Evolutionary conservation across 2,797 vertebrate genomes (phyloP).

Genomic region (Dallia pectoralis): DNA sequence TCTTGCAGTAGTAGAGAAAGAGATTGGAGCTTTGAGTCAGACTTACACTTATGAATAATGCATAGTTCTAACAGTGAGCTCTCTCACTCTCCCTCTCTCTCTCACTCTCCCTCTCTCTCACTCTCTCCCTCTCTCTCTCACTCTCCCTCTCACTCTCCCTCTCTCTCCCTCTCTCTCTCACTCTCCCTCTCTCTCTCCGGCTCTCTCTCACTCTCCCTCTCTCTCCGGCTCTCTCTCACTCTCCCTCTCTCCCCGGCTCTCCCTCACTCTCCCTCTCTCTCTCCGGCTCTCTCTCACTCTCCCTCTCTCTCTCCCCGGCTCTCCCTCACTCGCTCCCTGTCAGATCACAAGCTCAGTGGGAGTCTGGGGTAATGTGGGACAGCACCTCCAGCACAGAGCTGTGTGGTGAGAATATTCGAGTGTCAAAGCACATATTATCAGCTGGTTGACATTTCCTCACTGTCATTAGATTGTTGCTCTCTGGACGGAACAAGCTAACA

Average conservation of each 20-base stretch:
- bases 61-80: slow-evolving; percentile 49
- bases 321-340: slow-evolving; percentile 20
- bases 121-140: slow-evolving; percentile 53
- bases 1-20: slow-evolving; percentile 47
- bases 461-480: slow-evolving; percentile 17
- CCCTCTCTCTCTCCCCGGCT: slow-evolving; percentile 57
- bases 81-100: slow-evolving; percentile 38
- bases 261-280: slow-evolving; percentile 52
- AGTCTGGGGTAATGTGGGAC: slow-evolving; percentile 63
- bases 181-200: slow-evolving; percentile 54
- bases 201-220: slow-evolving; percentile 43
- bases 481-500: slow-evolving; percentile 26
- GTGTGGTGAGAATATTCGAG: slow-evolving; percentile 47
- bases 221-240: slow-evolving; percentile 34
- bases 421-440: slow-evolving; percentile 53
- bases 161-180: slow-evolving; percentile 18
- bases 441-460: slow-evolving; percentile 37
- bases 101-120: slow-evolving; percentile 51
- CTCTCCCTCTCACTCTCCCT: slow-evolving; percentile 42
- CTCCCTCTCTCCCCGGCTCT: slow-evolving; percentile 49
- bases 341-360: slow-evolving; percentile 18
- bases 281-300: slow-evolving; percentile 11
- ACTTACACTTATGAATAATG: slow-evolving; percentile 68
- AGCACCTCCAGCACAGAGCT: slow-evolving; percentile 64
- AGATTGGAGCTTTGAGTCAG: slow-evolving; percentile 56